Evolutionary conservation across 2,888 invertebrate species (phyloP).

Genomic region (Hyalella azteca): DNA sequence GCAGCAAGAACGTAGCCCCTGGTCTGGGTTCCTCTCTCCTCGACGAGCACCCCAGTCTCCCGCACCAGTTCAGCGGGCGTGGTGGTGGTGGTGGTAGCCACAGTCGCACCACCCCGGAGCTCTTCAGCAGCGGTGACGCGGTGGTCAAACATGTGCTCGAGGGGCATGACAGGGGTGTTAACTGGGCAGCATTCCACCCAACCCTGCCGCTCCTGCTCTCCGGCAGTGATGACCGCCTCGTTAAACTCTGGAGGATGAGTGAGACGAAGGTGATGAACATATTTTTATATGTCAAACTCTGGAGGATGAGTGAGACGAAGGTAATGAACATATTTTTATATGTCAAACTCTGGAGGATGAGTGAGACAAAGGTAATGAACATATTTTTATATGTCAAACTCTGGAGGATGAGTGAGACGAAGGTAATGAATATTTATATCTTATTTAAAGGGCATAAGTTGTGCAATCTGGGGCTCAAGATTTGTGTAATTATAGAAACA

Average conservation of each 20-base stretch:
- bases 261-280: constrained; percentile 87
- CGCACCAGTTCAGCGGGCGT: constrained; percentile 69
- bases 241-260: constrained; percentile 98
- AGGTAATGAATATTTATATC: no score
- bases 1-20: constrained; percentile 97
- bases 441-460: no score
- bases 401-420: constrained; percentile 98
- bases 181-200: constrained; percentile 98
- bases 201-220: constrained; percentile 92
- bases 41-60: constrained; percentile 25
- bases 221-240: constrained; percentile 97
- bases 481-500: no score
- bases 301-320: constrained; percentile 98
- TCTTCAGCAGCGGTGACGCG: constrained; percentile 95
- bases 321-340: no score
- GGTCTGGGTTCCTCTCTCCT: constrained; percentile 79
- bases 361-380: constrained; percentile 88
- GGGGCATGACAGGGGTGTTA: constrained; percentile 96
- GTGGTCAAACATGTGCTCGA: constrained; percentile 89
- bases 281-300: constrained; percentile 97
- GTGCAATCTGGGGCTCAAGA: no score
- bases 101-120: constrained; percentile 71
- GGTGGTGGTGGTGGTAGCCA: constrained; percentile 74
- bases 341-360: constrained; percentile 99
- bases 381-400: no score